These are phyloP conservation scores for Micrasema longulum DNA, from an alignment of 1,140 invertebrate species.

Conservation along the genomic window DNA sequence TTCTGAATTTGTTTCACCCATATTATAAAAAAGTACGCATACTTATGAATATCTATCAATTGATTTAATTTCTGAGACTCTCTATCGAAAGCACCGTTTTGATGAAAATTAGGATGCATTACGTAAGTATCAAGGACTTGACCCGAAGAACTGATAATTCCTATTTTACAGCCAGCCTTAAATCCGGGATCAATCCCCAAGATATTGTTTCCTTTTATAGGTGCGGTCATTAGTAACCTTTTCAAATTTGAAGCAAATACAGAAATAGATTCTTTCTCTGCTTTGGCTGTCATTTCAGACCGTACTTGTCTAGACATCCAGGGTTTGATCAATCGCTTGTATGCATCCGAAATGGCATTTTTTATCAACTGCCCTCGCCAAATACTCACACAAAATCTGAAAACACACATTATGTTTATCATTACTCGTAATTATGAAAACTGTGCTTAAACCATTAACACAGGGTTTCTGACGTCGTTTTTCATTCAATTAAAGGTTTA, in stretches of 20 bases:
- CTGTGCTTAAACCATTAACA: too few species aligned
- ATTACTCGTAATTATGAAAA: too few species aligned
- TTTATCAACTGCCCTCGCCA: conserved; percentile 62
- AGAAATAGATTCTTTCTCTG: conserved; percentile 84
- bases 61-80: conserved; percentile 60
- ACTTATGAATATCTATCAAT: conserved; percentile 59
- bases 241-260: conserved; percentile 89
- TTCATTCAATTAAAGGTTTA: too few species aligned
- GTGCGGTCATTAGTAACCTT: conserved; percentile 81
- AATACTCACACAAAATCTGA: conserved; percentile 62
- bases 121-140: conserved; percentile 76
- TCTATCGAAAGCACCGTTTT: conserved; percentile 52
- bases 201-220: conserved; percentile 83
- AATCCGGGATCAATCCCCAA: conserved; percentile 91
- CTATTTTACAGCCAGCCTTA: conserved; percentile 87
- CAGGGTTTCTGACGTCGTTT: too few species aligned
- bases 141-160: conserved; percentile 70
- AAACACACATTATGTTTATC: too few species aligned
- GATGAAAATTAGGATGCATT: conserved; percentile 71
- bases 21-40: too few species aligned
- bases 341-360: conserved; percentile 66
- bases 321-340: conserved; percentile 72
- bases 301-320: conserved; percentile 76
- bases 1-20: too few species aligned
- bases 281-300: conserved; percentile 78